Evolutionary conservation across 1,140 invertebrate genomes (phyloP).

Genomic region (Eumeta japonica): DNA sequence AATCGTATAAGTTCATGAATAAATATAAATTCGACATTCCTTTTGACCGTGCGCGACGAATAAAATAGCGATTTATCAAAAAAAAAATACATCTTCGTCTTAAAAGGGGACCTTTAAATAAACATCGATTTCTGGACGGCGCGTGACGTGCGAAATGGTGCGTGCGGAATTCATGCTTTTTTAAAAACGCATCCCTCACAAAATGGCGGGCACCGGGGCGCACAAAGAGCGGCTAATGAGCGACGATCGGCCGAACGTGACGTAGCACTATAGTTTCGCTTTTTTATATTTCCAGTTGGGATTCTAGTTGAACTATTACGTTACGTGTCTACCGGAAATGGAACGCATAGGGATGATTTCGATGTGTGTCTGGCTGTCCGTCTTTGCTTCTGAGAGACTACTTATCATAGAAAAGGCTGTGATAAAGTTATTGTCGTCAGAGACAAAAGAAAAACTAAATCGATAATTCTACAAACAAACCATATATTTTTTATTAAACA

Average conservation of each 20-base stretch:
- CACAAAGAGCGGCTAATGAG: background rate
- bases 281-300: background rate
- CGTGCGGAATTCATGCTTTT: background rate
- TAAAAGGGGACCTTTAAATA: background rate
- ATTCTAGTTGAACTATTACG: background rate
- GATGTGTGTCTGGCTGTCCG: too few species aligned
- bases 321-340: too few species aligned
- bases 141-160: background rate
- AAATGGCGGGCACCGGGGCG: background rate
- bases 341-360: too few species aligned
- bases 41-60: background rate
- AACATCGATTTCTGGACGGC: background rate
- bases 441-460: too few species aligned
- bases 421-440: background rate
- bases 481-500: too few species aligned
- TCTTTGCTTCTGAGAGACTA: too few species aligned
- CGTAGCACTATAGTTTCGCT: background rate
- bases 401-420: background rate
- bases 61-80: slow-evolving; percentile 1
- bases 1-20: slow-evolving; percentile 1
- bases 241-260: background rate
- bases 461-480: too few species aligned
- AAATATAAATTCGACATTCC: slow-evolving; percentile 1
- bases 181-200: background rate
- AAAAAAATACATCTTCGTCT: background rate